These are phyloP conservation scores for Trissolcus brochymenae DNA, from an alignment of 2,888 invertebrate species.

Conservation along the genomic window DNA sequence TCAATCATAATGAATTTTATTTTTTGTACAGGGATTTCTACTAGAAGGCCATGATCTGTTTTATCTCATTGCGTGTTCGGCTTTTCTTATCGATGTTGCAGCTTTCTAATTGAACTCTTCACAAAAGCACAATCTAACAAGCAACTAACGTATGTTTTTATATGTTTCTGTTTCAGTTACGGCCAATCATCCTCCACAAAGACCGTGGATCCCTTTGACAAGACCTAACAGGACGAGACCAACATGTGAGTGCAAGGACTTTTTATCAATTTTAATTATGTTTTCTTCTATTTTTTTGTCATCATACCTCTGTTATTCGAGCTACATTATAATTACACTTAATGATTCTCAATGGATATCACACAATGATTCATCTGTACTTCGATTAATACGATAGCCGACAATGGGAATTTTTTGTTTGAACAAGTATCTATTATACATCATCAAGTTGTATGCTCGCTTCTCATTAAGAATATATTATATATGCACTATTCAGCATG, in stretches of 20 bases:
- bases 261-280: slow-evolving; percentile 14
- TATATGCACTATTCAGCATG: slow-evolving; percentile 29
- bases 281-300: neutral
- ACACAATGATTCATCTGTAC: slow-evolving; percentile 66
- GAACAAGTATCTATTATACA: slow-evolving; percentile 37
- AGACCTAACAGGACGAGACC: slow-evolving; percentile 92
- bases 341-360: slow-evolving; percentile 65
- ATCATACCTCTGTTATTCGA: slow-evolving; percentile 8
- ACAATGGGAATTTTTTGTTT: slow-evolving; percentile 64
- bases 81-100: slow-evolving; percentile 12
- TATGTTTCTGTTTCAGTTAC: slow-evolving; percentile 83
- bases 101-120: slow-evolving; percentile 35
- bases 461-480: slow-evolving; percentile 31
- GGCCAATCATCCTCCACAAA: slow-evolving; percentile 91
- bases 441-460: slow-evolving; percentile 8
- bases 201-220: slow-evolving; percentile 96
- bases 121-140: slow-evolving; percentile 8
- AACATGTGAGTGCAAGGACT: slow-evolving; percentile 85
- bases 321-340: slow-evolving; percentile 63
- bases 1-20: neutral
- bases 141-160: slow-evolving; percentile 22
- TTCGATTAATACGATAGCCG: slow-evolving; percentile 58
- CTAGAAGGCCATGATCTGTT: too few species aligned
- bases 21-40: slow-evolving; percentile 12
- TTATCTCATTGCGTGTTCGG: too few species aligned